phyloP scores from a whole-genome alignment of 2,888 invertebrate species.

The Antheraea yamamai region DNA sequence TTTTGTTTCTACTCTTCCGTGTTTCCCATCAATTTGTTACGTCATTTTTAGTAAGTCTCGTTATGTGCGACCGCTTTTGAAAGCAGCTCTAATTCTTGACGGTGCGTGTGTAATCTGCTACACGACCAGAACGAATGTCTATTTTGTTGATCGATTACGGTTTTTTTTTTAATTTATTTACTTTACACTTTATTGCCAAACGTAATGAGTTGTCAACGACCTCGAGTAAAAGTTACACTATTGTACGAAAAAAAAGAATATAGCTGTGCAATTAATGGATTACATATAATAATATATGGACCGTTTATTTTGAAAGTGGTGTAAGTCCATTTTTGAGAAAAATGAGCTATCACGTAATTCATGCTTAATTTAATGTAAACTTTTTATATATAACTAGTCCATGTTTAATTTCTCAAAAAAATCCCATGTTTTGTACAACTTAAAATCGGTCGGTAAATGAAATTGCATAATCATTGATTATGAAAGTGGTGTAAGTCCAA shows the following conservation, averaged over 20 bases:
- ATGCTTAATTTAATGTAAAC: too few relatives aligned
- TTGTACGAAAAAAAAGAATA: neutral
- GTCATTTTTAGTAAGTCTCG: constrained; percentile 43
- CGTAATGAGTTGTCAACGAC: constrained; percentile 2
- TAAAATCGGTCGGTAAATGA: too few relatives aligned
- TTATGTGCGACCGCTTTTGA: constrained; percentile 41
- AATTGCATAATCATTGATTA: too few relatives aligned
- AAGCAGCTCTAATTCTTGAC: constrained; percentile 37
- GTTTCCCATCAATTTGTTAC: constrained; percentile 47
- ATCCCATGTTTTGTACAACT: too few relatives aligned
- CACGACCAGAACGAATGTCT: constrained; percentile 5
- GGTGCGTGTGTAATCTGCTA: constrained; percentile 32
- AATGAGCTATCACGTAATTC: too few relatives aligned
- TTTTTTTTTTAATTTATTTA: neutral
- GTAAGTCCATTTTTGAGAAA: too few relatives aligned
- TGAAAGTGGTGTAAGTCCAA: too few relatives aligned
- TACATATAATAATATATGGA: neutral
- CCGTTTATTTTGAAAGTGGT: too few relatives aligned
- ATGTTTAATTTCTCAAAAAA: too few relatives aligned
- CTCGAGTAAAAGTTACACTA: neutral
- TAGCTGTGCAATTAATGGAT: neutral
- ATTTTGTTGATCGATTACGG: neutral
- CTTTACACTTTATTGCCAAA: neutral
- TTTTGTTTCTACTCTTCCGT: constrained; percentile 36
- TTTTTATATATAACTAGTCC: too few relatives aligned